Conservation (phyloP, 1,140 invertebrate species). For the Heliconius nattereri region DNA sequence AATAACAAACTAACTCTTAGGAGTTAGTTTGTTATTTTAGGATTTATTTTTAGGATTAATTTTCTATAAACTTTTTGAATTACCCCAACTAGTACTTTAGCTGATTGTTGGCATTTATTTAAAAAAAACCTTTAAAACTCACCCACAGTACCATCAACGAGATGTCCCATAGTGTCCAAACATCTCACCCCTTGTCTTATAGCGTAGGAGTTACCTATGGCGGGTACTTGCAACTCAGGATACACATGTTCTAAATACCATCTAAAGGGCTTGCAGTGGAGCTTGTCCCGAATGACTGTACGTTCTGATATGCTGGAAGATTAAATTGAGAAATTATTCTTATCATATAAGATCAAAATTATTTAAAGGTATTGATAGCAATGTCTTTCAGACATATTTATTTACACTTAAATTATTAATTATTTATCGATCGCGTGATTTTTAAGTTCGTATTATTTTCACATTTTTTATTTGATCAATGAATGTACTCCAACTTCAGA, state of each 20-base stretch:
- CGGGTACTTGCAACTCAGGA: conserved; percentile 92
- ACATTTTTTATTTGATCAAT: too few species aligned
- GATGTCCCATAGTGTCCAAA: conserved; percentile 96
- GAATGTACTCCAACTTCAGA: too few species aligned
- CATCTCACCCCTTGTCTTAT: conserved; percentile 91
- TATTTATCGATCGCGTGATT: too few species aligned
- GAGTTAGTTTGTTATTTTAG: too few species aligned
- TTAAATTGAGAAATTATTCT: neutral
- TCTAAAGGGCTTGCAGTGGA: conserved; percentile 96
- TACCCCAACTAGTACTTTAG: neutral
- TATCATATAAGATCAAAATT: too few species aligned
- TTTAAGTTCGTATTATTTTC: too few species aligned
- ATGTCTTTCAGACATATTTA: too few species aligned
- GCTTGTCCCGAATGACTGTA: conserved; percentile 88
- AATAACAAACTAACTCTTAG: too few species aligned
- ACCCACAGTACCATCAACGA: conserved; percentile 92
- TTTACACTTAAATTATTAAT: too few species aligned
- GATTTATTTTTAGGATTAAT: too few species aligned
- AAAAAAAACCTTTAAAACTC: conserved; percentile 23
- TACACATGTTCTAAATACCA: conserved; percentile 99
- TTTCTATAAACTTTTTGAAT: too few species aligned
- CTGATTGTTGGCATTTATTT: neutral
- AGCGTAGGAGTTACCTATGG: conserved; percentile 79
- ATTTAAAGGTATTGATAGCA: too few species aligned
- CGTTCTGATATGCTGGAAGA: conserved; percentile 91